Evolutionary conservation across 2,113 vertebrate species (phyloP).

Genomic region (Paraplagusia blochii): DNA sequence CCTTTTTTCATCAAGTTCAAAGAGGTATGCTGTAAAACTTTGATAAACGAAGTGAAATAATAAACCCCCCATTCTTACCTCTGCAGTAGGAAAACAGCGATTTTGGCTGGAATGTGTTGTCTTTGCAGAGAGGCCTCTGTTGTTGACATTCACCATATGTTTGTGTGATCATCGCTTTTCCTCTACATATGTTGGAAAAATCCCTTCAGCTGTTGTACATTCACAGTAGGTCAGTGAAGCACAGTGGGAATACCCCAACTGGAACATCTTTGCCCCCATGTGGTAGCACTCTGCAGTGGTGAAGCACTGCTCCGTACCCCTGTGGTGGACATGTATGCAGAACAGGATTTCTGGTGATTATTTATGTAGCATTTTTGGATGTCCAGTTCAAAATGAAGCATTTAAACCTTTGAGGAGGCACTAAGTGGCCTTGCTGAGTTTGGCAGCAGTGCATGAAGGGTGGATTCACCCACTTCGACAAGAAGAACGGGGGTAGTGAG

Average conservation of each 20-base stretch:
- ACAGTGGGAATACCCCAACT: background rate
- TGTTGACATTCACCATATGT: conserved; percentile 64
- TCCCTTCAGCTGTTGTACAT: conserved; percentile 16
- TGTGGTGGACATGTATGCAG: background rate
- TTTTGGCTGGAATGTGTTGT: conserved; percentile 47
- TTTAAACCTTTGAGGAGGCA: background rate
- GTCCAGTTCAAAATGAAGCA: background rate
- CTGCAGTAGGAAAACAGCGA: conserved; percentile 26
- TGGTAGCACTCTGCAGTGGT: conserved; percentile 34
- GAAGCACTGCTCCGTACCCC: background rate
- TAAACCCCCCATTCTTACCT: conserved; percentile 18
- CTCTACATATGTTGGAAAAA: conserved; percentile 22
- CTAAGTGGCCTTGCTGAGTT: background rate
- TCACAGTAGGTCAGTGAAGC: background rate
- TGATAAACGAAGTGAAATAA: conserved; percentile 2
- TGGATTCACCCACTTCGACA: conserved; percentile 23
- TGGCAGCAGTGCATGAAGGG: background rate
- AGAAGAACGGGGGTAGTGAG: conserved; percentile 26
- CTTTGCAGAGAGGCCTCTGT: conserved; percentile 33
- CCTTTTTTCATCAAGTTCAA: background rate
- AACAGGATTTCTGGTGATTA: background rate
- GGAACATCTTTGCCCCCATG: conserved; percentile 39
- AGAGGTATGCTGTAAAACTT: background rate
- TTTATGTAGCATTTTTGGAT: background rate
- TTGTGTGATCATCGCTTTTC: conserved; percentile 33